Evolutionary conservation across 2,888 invertebrate genomes (phyloP), one percentile per base, ranked within the genome.

Genomic region (Kryphioiulus occultus): DNA sequence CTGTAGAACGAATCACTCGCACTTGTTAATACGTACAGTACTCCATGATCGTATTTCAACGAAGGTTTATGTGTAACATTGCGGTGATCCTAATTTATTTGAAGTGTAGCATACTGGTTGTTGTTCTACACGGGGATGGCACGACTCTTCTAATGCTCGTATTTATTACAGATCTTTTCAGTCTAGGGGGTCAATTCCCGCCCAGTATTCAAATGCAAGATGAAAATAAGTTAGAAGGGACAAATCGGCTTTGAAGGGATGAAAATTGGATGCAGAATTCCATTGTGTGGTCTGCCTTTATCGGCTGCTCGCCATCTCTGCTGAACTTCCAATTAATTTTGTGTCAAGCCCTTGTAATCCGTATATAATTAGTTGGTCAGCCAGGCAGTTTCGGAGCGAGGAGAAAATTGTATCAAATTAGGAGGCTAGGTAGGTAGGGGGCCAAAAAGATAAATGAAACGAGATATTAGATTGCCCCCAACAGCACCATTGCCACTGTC

Each of bases 291-390:
- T 68, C 68, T 68, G n/a, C 22, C 26, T 68, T 68, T 68, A 68
- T 68, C 68, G 68, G 68, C 68, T 68, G n/a, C 68, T 22, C 68
- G 26, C 68, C 22, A 68, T 68, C 68, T 68, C 68, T n/a, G 1
- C 68, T 26, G 68, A 68, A 68, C 68, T 68, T 68, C 68, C 68
- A 68, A 68, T 68, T 68, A 68, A 68, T 68, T 68, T 68, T 68
- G 68, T 22, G 68, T 68, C 68, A 68, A 68, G 68, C 68, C 68
- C 68, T 68, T 68, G 68, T 68, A 68, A 68, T 68, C 68, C 68
- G 22, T 68, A 68, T 68, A 68, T 68, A 68, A 68, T 68, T 68
- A 68, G 68, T 68, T 68, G 22, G n/a, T 68, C 22, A 68, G 68
- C 68, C 68, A 68, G 68, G n/a, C 10, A 68, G 22, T 10, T 68